These are phyloP conservation scores for Micrasema longulum DNA, from an alignment of 1,140 invertebrate species.

Conservation along the genomic window DNA sequence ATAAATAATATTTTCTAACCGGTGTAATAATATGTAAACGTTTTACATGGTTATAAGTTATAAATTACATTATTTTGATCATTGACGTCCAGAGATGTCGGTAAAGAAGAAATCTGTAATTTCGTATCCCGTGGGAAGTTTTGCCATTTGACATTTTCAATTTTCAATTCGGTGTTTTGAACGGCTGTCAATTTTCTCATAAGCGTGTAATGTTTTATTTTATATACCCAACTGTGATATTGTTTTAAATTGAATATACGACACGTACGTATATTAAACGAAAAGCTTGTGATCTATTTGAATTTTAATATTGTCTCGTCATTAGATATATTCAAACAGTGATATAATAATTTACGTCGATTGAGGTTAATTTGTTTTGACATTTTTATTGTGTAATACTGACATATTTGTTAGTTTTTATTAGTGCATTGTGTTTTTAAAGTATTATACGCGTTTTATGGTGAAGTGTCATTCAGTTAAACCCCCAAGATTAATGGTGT, in stretches of 20 bases:
- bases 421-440: no score
- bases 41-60: no score
- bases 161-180: neutral
- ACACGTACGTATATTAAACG: neutral
- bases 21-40: neutral
- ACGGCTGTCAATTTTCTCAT: slow-evolving; percentile 17
- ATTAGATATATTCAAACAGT: neutral
- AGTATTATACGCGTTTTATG: no score
- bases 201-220: neutral
- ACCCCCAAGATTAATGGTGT: no score
- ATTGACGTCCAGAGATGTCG: neutral
- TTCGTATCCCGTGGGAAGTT: slow-evolving; percentile 14
- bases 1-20: no score
- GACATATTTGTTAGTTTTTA: no score
- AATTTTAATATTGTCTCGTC: neutral
- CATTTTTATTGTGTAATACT: no score
- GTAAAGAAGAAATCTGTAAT: slow-evolving; percentile 22
- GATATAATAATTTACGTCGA: neutral
- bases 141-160: no score
- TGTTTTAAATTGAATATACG: neutral
- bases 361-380: neutral
- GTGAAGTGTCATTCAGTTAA: no score
- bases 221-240: neutral
- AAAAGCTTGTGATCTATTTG: neutral
- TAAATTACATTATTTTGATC: no score